Base-by-base conservation (phyloP, 2,113 vertebrate species). In the Chiloscyllium plagiosum region DNA sequence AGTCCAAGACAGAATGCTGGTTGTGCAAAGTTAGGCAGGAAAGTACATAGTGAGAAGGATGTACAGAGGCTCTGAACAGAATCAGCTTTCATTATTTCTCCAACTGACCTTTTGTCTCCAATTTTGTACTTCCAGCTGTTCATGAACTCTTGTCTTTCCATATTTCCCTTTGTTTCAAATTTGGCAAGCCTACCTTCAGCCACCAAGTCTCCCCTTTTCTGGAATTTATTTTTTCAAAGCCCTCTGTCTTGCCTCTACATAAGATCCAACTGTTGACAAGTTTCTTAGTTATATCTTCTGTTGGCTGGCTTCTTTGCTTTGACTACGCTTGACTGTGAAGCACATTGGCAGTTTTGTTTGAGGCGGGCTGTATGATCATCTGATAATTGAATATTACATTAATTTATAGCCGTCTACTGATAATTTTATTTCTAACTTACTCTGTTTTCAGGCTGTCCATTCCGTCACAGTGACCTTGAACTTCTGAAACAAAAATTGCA, bases 401-500 rank as follows among this genome's bases (percentile, higher is more conserved):
- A 47, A 83, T 37, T n/a, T 37, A 80, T 17, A 83, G 17, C 19
- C 78, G 19, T 42, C 0, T 50, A 61, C 93, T 76, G 42, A 52
- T 95, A 50, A 15, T 33, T 76, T 65, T 96, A 22, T 69, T 70
- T 47, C 47, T 47, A 7, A 4, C 7, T 37, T 95, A 33, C 61
- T 93, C 26, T 96, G 37, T 52, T 96, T 95, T 89, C 97, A 99
- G 99, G 99, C 42, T 99, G 99, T 97, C 99, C 99, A 96, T 99
- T 99, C 97, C 98, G 98, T 95, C 99, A 99, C 98, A 98, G 98
- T 68, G 99, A 99, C 96, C 98, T 98, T 0, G 99, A 99, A 96
- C 97, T 99, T 19, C 97, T 99, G 97, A 99, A 98, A 97, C 99
- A 99, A 97, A 99, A 98, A 97, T 97, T 99, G 96, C 99, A 99